Conservation (phyloP, 2,113 vertebrate species). For the Ptyas mucosa region DNA sequence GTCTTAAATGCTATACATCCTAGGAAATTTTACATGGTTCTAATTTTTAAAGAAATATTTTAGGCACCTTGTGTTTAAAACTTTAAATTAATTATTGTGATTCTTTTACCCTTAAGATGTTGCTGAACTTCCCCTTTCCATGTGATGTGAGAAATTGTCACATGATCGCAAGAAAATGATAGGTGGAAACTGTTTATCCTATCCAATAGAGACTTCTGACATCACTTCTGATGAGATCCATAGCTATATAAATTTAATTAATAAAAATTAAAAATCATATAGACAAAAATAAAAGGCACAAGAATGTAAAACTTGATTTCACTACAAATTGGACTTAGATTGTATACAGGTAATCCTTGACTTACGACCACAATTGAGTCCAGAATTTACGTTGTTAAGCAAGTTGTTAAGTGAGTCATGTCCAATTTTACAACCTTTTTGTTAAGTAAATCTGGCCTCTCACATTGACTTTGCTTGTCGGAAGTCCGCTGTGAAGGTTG, state of each 20-base stretch:
- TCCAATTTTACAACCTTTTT: background rate
- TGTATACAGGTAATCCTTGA: background rate
- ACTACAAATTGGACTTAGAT: background rate
- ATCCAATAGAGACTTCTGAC: background rate
- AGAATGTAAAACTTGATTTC: background rate
- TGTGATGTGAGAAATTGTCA: background rate
- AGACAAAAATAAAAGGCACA: background rate
- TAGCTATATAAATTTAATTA: background rate
- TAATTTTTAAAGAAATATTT: background rate
- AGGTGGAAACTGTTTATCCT: background rate
- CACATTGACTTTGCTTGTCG: background rate
- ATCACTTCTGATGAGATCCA: background rate
- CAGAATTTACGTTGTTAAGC: background rate
- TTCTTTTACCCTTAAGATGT: background rate
- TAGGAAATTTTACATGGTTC: background rate
- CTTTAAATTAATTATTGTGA: background rate
- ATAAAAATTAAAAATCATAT: background rate
- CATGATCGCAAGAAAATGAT: background rate
- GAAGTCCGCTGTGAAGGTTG: background rate
- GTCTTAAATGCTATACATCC: background rate
- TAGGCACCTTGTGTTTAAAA: background rate
- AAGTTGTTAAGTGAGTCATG: background rate
- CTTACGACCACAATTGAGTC: background rate
- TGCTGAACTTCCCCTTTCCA: background rate
- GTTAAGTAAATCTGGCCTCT: background rate